These are phyloP conservation scores for Phataginus tricuspis DNA, from an alignment of 2,797 vertebrate species.

Conservation along the genomic window DNA sequence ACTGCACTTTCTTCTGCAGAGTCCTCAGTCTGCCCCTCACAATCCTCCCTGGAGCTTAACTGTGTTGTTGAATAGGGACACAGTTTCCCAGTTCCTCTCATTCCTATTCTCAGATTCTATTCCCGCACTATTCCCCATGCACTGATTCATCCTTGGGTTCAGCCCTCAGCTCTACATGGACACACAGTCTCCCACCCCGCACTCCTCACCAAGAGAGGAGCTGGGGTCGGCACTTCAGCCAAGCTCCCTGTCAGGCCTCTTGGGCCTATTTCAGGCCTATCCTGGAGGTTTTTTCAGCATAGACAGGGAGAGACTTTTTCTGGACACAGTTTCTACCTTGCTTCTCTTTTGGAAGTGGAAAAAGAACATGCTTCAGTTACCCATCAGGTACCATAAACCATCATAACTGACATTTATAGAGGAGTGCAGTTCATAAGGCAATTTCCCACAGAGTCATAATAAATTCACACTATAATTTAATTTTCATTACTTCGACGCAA, in stretches of 20 bases:
- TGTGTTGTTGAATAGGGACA: rapidly evolving
- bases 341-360: not conserved
- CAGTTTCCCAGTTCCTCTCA: not conserved
- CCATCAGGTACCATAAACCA: not conserved
- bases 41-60: not conserved
- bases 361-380: not conserved
- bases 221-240: not conserved
- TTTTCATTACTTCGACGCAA: not conserved
- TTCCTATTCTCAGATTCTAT: not conserved
- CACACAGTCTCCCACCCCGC: not conserved
- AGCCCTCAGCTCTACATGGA: not conserved
- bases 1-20: not conserved
- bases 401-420: not conserved
- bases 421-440: not conserved
- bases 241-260: not conserved
- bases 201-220: not conserved
- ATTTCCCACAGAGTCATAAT: not conserved
- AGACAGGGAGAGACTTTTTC: not conserved
- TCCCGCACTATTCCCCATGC: not conserved
- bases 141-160: too few relatives aligned
- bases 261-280: not conserved
- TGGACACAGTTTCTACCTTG: not conserved
- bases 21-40: not conserved
- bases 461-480: not conserved
- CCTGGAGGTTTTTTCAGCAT: not conserved